Evolutionary conservation across 92 coral and sea anemone genomes (phyloP).

Genomic region (Nematostella vectensis): DNA sequence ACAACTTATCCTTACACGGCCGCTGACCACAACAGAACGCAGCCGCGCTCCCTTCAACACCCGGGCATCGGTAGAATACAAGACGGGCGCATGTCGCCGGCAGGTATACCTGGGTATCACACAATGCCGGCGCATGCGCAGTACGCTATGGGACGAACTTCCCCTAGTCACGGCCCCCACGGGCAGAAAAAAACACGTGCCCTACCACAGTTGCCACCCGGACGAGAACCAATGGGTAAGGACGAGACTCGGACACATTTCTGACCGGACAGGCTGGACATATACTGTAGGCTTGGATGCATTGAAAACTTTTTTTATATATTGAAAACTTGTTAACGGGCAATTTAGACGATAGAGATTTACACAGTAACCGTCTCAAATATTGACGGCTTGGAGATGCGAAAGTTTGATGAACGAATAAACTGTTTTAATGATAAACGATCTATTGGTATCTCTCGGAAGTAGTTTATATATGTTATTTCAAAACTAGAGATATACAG

Average conservation of each 20-base stretch:
- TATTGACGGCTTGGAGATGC: too few relatives aligned
- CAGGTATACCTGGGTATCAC: conserved; percentile 53
- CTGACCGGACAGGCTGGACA: neutral
- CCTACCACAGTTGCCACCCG: conserved; percentile 81
- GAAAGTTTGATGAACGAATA: too few relatives aligned
- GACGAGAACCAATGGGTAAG: conserved; percentile 92
- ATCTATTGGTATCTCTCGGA: too few relatives aligned
- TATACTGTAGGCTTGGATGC: too few relatives aligned
- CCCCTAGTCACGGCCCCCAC: conserved; percentile 76
- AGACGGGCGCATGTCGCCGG: conserved; percentile 77
- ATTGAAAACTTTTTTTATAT: too few relatives aligned
- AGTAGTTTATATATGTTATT: too few relatives aligned
- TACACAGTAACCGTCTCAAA: too few relatives aligned
- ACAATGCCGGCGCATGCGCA: conserved; percentile 58
- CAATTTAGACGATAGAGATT: too few relatives aligned
- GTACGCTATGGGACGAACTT: conserved; percentile 82
- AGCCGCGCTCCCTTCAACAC: conserved; percentile 74
- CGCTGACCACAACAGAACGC: conserved; percentile 82
- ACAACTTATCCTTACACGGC: conserved; percentile 62
- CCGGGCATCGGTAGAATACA: conserved; percentile 54
- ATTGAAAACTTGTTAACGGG: too few relatives aligned
- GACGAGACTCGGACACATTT: conserved; percentile 10
- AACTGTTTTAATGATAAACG: too few relatives aligned
- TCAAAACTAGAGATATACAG: too few relatives aligned
- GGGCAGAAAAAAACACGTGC: conserved; percentile 88